These are phyloP conservation scores for Stratiomys singularior DNA, from an alignment of 2,888 invertebrate species.

Conservation along the genomic window DNA sequence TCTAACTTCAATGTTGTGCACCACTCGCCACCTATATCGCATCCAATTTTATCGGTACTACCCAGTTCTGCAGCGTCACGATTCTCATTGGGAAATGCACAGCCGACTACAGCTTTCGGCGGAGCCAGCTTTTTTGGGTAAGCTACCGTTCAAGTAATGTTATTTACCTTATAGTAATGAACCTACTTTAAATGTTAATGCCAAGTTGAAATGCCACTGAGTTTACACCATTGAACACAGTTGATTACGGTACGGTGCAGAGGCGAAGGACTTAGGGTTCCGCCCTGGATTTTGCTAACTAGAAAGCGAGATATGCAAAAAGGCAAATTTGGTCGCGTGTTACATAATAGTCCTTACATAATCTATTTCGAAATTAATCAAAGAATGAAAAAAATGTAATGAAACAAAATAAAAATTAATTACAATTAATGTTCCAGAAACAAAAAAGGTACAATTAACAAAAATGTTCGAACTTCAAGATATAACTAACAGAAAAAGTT, in stretches of 20 bases:
- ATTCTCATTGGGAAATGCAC: not conserved
- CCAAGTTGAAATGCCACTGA: conserved; percentile 35
- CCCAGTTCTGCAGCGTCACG: conserved; percentile 42
- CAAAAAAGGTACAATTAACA: no score
- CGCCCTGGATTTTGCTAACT: not conserved
- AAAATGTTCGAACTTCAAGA: no score
- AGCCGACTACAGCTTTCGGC: not conserved
- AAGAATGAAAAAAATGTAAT: no score
- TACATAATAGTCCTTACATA: no score
- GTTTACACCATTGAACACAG: not conserved
- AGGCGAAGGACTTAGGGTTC: conserved; percentile 5
- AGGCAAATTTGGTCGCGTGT: no score
- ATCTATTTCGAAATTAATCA: no score
- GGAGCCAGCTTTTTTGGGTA: conserved; percentile 30
- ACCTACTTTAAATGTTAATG: conserved; percentile 30
- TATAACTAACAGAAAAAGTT: no score
- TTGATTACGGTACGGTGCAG: not conserved
- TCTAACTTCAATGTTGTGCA: conserved; percentile 30
- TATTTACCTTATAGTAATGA: conserved; percentile 16
- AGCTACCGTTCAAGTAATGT: not conserved
- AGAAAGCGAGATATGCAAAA: no score
- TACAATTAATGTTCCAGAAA: no score
- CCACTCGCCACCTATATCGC: not conserved
- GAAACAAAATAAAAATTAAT: no score
- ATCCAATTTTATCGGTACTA: conserved; percentile 24